Percentiles rank a stretch among this genome's conserved stretches.
Conservation (phyloP, 92 coral and sea anemone genomes). For the Paramuricea clavata region DNA sequence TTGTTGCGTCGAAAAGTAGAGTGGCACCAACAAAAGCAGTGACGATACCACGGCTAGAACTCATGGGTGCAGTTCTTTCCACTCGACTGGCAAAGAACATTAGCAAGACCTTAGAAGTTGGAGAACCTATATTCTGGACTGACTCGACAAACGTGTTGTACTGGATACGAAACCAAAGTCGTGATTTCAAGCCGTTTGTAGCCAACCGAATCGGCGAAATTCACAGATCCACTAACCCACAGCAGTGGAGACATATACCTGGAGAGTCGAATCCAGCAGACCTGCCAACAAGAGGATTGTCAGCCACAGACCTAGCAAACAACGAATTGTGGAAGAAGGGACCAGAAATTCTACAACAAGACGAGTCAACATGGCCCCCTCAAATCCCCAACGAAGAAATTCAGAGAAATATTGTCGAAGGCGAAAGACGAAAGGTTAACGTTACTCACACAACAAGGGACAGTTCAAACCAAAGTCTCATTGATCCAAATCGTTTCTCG, state of each 20-base stretch:
- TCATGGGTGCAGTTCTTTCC: slow-evolving; percentile 69
- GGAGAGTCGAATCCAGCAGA: slow-evolving; percentile 40
- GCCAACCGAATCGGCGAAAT: slow-evolving; percentile 66
- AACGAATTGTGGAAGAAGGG: slow-evolving; percentile 58
- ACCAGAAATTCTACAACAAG: slow-evolving; percentile 43
- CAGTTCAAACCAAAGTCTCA: slow-evolving; percentile 23
- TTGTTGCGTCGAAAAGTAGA: slow-evolving; percentile 58
- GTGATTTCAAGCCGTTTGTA: slow-evolving; percentile 54
- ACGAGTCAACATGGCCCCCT: slow-evolving; percentile 62
- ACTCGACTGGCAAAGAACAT: slow-evolving; percentile 44
- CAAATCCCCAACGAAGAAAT: slow-evolving; percentile 22
- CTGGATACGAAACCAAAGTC: slow-evolving; percentile 70
- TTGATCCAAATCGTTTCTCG: slow-evolving; percentile 58
- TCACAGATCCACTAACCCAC: slow-evolving; percentile 50
- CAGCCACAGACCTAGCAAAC: slow-evolving; percentile 39
- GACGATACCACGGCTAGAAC: slow-evolving; percentile 25
- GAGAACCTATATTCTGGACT: slow-evolving; percentile 50
- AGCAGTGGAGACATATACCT: slow-evolving; percentile 51
- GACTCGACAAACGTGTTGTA: slow-evolving; percentile 63
- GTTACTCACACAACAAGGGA: not conserved
- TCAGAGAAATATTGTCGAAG: slow-evolving; percentile 1
- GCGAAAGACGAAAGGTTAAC: slow-evolving; percentile 18
- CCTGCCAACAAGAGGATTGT: slow-evolving; percentile 46
- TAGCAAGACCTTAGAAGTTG: slow-evolving; percentile 42
- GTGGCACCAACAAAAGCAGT: slow-evolving; percentile 47